Conservation (phyloP, 2,113 vertebrate species). For the Vulpes vulpes region DNA sequence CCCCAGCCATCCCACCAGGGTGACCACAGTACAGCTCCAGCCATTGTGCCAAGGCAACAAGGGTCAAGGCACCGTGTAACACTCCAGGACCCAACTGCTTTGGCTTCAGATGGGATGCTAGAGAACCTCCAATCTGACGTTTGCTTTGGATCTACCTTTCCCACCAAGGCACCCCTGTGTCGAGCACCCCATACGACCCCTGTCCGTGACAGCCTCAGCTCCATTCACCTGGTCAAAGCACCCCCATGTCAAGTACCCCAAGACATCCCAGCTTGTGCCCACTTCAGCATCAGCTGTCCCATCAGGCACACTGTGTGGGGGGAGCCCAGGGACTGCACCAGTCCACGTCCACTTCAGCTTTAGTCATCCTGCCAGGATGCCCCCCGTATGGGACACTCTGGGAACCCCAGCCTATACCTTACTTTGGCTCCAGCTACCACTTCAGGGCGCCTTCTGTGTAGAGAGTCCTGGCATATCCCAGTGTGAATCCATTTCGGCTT, state of each 20-base stretch:
- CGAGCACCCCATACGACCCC: neutral
- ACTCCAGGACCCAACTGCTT: neutral
- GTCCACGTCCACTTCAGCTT: neutral
- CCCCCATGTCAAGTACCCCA: neutral
- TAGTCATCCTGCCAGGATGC: neutral
- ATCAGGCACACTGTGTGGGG: neutral
- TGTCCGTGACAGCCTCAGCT: neutral
- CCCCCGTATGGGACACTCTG: neutral
- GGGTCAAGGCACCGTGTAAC: neutral
- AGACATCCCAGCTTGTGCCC: neutral
- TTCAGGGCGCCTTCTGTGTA: neutral
- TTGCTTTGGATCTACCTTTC: neutral
- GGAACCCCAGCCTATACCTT: neutral
- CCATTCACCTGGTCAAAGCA: neutral
- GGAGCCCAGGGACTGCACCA: neutral
- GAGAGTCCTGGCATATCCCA: neutral
- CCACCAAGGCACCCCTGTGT: neutral
- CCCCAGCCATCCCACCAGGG: neutral
- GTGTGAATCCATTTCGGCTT: neutral
- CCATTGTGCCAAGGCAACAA: neutral
- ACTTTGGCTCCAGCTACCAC: neutral
- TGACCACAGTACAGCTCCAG: neutral
- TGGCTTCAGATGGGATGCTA: neutral
- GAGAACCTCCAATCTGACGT: neutral
- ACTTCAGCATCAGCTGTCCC: neutral